Conservation (phyloP, 2,888 invertebrate genomes). For the Pseudoips prasinana region DNA sequence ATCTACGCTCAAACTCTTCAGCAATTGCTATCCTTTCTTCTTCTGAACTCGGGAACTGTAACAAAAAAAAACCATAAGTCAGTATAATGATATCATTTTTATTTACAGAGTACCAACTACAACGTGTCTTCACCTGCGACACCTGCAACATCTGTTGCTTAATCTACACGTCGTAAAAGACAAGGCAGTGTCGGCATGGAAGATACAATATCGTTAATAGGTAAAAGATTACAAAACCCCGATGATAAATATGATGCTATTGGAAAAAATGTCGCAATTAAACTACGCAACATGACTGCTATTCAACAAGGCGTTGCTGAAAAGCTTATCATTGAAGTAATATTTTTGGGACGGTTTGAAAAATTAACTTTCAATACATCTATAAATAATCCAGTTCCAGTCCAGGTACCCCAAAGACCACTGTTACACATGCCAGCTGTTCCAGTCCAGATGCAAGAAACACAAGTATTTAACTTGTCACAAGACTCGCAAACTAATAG, state of each 20-base stretch:
- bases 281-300: constrained; percentile 23
- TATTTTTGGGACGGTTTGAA: constrained; percentile 11
- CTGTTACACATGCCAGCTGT: constrained; percentile 9
- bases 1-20: constrained; percentile 7
- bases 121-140: too few relatives aligned
- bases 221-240: constrained; percentile 14
- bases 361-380: constrained; percentile 11
- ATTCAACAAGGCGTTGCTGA: constrained; percentile 20
- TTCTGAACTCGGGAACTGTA: constrained; percentile 14
- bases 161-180: too few relatives aligned
- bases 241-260: constrained; percentile 21
- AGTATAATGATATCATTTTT: constrained; percentile 4
- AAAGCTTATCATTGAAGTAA: constrained; percentile 21
- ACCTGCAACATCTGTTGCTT: too few relatives aligned
- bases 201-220: constrained; percentile 5
- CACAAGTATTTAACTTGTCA: constrained; percentile 16
- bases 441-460: constrained; percentile 15
- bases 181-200: background rate
- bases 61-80: constrained; percentile 10
- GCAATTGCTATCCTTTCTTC: constrained; percentile 12
- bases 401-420: constrained; percentile 11
- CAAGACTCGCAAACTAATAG: constrained; percentile 13
- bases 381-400: constrained; percentile 15
- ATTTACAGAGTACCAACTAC: background rate
- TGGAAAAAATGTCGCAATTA: constrained; percentile 19